Evolutionary conservation across 2,113 vertebrate genomes (phyloP).

Genomic region (Urocitellus parryii): DNA sequence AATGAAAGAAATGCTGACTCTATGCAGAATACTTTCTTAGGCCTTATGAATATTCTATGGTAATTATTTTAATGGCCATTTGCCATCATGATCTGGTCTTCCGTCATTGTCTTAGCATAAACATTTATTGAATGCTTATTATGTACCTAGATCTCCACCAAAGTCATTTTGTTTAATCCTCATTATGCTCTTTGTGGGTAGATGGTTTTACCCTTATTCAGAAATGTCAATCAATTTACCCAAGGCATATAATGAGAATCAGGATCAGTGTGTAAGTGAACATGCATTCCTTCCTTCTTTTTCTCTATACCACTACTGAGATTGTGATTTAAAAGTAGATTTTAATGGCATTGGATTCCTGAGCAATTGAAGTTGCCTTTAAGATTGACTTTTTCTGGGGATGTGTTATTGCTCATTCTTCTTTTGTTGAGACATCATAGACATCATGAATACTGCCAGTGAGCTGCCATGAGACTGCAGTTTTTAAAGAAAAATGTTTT

Average conservation of each 20-base stretch:
- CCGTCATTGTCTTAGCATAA: neutral
- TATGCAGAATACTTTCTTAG: neutral
- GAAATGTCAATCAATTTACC: neutral
- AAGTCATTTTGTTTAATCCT: neutral
- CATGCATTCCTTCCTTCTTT: neutral
- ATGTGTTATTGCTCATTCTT: neutral
- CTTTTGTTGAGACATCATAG: neutral
- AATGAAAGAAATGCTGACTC: neutral
- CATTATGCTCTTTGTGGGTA: neutral
- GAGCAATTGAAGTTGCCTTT: neutral
- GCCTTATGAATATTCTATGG: neutral
- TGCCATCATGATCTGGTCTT: neutral
- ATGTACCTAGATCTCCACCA: neutral
- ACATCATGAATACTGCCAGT: neutral
- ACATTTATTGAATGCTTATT: neutral
- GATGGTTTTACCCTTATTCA: neutral
- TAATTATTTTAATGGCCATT: constrained; percentile 29
- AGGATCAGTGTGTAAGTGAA: neutral
- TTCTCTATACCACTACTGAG: neutral
- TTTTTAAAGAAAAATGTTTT: constrained; percentile 11
- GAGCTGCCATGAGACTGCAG: neutral
- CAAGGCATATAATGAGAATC: neutral
- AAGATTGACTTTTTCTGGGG: neutral
- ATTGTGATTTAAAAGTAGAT: constrained; percentile 30
- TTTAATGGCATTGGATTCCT: neutral